A percentile compares a stretch with the other conserved stretches of the same genome.
Evolutionary conservation across 2,888 invertebrate genomes (phyloP).

Genomic region (Deroplatys truncata): DNA sequence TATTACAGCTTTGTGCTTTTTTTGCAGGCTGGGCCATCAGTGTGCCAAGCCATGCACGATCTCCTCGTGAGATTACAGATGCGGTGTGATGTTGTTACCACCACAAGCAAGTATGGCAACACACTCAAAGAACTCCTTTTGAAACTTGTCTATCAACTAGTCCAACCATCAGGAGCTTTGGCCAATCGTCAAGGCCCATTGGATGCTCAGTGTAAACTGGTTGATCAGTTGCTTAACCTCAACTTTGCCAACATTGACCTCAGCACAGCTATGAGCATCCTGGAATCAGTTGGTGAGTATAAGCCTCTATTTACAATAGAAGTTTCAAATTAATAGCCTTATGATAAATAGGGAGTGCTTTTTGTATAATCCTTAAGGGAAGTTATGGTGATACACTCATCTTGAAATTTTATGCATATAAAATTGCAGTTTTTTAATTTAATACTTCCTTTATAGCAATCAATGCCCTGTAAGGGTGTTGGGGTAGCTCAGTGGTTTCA

Average conservation of each 20-base stretch:
- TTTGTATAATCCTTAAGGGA: slow-evolving; percentile 8
- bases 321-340: slow-evolving; percentile 39
- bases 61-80: slow-evolving; percentile 65
- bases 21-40: slow-evolving; percentile 67
- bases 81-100: slow-evolving; percentile 58
- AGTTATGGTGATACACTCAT: too few relatives aligned
- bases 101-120: slow-evolving; percentile 49
- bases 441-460: too few relatives aligned
- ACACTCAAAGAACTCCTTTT: slow-evolving; percentile 62
- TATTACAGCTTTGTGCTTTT: not conserved
- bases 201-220: slow-evolving; percentile 69
- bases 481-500: too few relatives aligned
- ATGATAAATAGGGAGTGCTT: too few relatives aligned
- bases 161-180: slow-evolving; percentile 62
- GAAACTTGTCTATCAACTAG: slow-evolving; percentile 66
- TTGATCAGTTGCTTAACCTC: slow-evolving; percentile 61
- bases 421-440: too few relatives aligned
- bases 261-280: slow-evolving; percentile 66
- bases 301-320: slow-evolving; percentile 34
- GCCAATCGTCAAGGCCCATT: slow-evolving; percentile 63
- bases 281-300: slow-evolving; percentile 63
- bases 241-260: slow-evolving; percentile 66
- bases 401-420: too few relatives aligned
- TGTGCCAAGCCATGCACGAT: slow-evolving; percentile 68
- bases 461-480: too few relatives aligned